phyloP scores from a whole-genome alignment of 2,797 vertebrate genomes.

The Gephyroberyx darwinii region DNA sequence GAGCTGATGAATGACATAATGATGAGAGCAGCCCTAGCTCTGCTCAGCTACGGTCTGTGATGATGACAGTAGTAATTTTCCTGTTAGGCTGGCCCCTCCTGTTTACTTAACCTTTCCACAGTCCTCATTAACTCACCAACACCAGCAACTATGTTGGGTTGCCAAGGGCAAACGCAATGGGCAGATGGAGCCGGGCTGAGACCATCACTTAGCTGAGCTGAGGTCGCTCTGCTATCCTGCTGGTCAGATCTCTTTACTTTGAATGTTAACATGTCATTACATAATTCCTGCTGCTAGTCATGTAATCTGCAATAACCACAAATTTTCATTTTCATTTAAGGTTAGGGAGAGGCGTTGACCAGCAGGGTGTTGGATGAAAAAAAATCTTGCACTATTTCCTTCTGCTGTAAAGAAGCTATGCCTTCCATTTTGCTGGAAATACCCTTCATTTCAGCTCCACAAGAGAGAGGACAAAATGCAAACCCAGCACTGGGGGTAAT shows the following conservation, averaged over 20 bases:
- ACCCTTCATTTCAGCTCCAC: conserved; percentile 66
- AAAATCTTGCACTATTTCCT: conserved; percentile 51
- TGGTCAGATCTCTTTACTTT: conserved; percentile 61
- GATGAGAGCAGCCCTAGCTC: conserved; percentile 70
- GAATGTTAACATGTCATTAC: conserved; percentile 73
- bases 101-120: conserved; percentile 86
- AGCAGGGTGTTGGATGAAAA: conserved; percentile 39
- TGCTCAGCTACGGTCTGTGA: conserved; percentile 59
- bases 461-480: conserved; percentile 71
- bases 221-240: conserved; percentile 69
- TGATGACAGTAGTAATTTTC: conserved; percentile 79
- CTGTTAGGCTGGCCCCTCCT: conserved; percentile 80
- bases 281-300: conserved; percentile 64
- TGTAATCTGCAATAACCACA: conserved; percentile 50
- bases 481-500: conserved; percentile 76
- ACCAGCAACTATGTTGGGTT: conserved; percentile 75
- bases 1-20: conserved; percentile 79
- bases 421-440: conserved; percentile 43
- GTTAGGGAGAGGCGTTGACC: conserved; percentile 49
- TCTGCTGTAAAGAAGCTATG: conserved; percentile 44
- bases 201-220: conserved; percentile 76
- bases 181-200: conserved; percentile 77
- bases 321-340: conserved; percentile 53
- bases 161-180: conserved; percentile 83
- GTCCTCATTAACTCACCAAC: conserved; percentile 83